Conservation (phyloP, 2,797 vertebrate genomes). For the Oreochromis mossambicus region DNA sequence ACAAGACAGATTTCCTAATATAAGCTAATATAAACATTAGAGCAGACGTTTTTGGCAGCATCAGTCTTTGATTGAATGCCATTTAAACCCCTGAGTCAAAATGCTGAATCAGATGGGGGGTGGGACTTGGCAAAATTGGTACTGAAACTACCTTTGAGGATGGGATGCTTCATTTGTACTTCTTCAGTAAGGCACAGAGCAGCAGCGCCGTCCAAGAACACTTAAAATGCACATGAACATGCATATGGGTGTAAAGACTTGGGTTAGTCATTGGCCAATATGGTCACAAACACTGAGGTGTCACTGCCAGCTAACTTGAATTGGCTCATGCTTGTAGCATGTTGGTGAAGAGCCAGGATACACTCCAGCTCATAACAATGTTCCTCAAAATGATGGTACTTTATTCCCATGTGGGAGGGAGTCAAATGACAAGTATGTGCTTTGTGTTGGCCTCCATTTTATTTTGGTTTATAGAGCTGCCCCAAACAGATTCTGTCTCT, state of each 20-base stretch:
- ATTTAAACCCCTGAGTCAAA: slow-evolving; percentile 49
- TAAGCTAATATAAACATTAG: slow-evolving; percentile 55
- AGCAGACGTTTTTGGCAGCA: slow-evolving; percentile 29
- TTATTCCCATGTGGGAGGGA: slow-evolving; percentile 13
- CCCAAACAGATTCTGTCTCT: neutral
- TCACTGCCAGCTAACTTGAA: slow-evolving; percentile 40
- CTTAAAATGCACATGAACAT: neutral
- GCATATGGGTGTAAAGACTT: neutral
- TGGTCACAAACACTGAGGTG: slow-evolving; percentile 32
- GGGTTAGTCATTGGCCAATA: slow-evolving; percentile 12
- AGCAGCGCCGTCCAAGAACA: neutral
- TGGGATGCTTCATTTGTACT: slow-evolving; percentile 18
- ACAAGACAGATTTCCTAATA: slow-evolving; percentile 42
- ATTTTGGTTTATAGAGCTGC: neutral
- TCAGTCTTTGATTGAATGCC: slow-evolving; percentile 54
- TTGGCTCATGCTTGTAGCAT: slow-evolving; percentile 23
- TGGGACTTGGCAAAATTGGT: slow-evolving; percentile 39
- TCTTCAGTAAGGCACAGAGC: slow-evolving; percentile 9
- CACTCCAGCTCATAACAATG: slow-evolving; percentile 34
- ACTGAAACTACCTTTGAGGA: slow-evolving; percentile 31
- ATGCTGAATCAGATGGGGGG: slow-evolving; percentile 45
- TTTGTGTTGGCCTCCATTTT: slow-evolving; percentile 11
- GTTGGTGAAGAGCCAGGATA: slow-evolving; percentile 45
- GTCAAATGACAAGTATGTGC: neutral
- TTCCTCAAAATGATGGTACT: slow-evolving; percentile 16